Percentiles rank a stretch among this genome's conserved stretches.
These are phyloP conservation scores for Mus musculus DNA, from an alignment of 2,113 vertebrate species.

Conservation along the genomic window DNA sequence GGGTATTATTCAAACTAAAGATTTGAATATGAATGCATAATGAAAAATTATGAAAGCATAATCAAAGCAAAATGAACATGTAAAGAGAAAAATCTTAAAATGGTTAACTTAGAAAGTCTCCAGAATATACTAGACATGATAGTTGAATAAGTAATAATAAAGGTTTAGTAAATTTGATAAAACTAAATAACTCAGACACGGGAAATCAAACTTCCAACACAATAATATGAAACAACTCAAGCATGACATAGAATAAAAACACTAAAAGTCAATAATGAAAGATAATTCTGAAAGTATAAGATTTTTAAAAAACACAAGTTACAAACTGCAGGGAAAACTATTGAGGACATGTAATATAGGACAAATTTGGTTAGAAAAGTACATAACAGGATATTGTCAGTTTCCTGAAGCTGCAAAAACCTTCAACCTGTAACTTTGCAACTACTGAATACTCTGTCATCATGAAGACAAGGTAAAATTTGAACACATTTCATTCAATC, in stretches of 20 bases:
- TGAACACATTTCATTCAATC: neutral
- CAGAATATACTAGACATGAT: neutral
- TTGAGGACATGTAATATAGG: neutral
- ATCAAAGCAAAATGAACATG: neutral
- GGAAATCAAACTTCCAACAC: neutral
- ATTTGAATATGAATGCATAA: neutral
- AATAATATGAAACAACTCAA: neutral
- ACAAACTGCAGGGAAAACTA: neutral
- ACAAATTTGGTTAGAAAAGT: neutral
- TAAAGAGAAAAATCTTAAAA: neutral
- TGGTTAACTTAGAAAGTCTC: neutral
- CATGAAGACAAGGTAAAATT: constrained; percentile 25
- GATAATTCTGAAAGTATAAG: neutral
- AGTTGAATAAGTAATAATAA: neutral
- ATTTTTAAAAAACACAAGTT: neutral
- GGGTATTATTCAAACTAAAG: neutral
- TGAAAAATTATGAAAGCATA: neutral
- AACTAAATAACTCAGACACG: neutral
- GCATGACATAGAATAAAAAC: neutral
- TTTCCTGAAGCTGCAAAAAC: neutral
- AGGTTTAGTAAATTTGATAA: neutral
- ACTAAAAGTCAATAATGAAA: neutral
- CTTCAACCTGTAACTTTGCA: neutral
- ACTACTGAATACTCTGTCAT: neutral
- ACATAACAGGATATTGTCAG: neutral